Evolutionary conservation across 2,888 invertebrate genomes (phyloP), one percentile per base, ranked within the genome.

Genomic region (Dermolepida albohirtum): DNA sequence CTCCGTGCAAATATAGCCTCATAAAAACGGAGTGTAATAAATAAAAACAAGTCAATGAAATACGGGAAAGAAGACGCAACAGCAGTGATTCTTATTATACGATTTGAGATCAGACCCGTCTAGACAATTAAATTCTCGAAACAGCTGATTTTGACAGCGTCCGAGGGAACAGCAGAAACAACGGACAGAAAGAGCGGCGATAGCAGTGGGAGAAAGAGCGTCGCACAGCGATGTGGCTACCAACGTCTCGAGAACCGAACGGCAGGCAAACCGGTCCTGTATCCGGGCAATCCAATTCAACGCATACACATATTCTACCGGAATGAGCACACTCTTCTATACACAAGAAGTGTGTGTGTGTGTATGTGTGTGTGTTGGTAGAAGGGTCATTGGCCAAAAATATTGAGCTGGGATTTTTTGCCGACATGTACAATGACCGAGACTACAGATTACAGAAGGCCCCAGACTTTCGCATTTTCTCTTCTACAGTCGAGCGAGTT

Each of bases 101-200:
- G 34, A 6, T 34, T 7, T 10, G 34, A 5, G 22, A 2, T 40
- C 11, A 22, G 17, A 16, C 12, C 10, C 40, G 57, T 41, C 34
- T 34, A 34, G 34, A 34, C 34, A 34, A 34, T 34, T n/a, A 14
- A 50, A 17, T 10, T 50, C n/a, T n/a, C 10, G 12, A 43, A 64
- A 64, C 64, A 64, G 64, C 64, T 64, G 64, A 64, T 64, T 51
- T 64, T 64, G 64, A 64, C 64, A 62, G 22, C 17, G 44, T 47
- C 43, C 59, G 11, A 59, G 8, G 41, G 14, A 14, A 41, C 17
- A 6, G 44, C 14, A 12, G 29, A n/a, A 39, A 57, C 29, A 40
- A 10, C 55, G 7, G 22, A 22, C 40, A 8, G 12, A 14, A n/a
- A 54, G 27, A 5, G 27, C 29, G 27, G 10, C 52, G 17, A 7